Evolutionary conservation across 2,113 vertebrate species (phyloP), one percentile per base, ranked within the genome.

Genomic region (Menura novaehollandiae): DNA sequence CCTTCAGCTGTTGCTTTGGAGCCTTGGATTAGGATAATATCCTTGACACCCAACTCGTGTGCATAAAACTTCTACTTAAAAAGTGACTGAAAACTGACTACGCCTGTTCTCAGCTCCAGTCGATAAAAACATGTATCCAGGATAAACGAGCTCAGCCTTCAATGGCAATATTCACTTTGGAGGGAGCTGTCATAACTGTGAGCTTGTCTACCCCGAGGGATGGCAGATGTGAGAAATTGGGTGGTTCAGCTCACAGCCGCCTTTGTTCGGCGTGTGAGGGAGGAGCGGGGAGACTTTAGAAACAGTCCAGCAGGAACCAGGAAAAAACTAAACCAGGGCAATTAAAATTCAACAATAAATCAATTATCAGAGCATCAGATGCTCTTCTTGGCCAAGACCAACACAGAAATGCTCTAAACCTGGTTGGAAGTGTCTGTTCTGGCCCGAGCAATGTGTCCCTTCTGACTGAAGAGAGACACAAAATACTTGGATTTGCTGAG

Each of bases 111-210:
- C 76, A 41, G 59, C 49, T 84, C 39, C 14, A 4, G 1, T 28
- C 7, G 28, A 74, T 37, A 64, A 20, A 74, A 51, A 44, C 53
- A 41, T 1, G 4, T 1, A 86, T 6, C 19, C 41, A 35, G 76
- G 82, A 63, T 78, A 60, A 92, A 93, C 1, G 10, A 93, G 85
- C 60, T 53, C 59, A 15, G 83, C 56, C 64, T 75, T 15, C 88
- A 33, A 1, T 39, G n/a, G 56, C 44, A 82, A 37, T 3, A 35
- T 14, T 92, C 83, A 18, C 69, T 96, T 56, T 66, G 79, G 82
- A 91, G 47, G 72, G 86, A 93, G 85, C 85, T 92, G 88, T 94
- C 95, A 91, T 13, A 93, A 89, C 93, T 78, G 95, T 39, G 78
- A 76, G 63, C 39, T 82, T 82, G 78, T 24, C 32, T 72, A 2